Conservation (phyloP, 2,113 vertebrate species). For the Sorex araneus region DNA sequence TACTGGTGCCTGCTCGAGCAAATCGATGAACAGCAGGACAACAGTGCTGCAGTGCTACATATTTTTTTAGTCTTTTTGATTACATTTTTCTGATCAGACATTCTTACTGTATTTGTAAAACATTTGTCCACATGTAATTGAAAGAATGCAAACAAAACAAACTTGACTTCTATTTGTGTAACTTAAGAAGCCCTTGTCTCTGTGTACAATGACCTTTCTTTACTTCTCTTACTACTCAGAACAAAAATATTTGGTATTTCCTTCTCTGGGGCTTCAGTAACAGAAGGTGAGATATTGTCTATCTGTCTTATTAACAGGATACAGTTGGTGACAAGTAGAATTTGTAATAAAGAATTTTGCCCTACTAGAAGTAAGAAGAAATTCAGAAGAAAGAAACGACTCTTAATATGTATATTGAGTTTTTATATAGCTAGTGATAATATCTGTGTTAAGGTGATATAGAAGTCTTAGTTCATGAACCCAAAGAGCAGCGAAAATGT, state of each 20-base stretch:
- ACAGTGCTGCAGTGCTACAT: too few species aligned
- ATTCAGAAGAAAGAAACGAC: background rate
- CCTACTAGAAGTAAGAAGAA: background rate
- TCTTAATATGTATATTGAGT: background rate
- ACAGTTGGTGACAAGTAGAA: background rate
- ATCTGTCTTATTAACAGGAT: background rate
- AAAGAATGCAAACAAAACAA: slow-evolving; percentile 44
- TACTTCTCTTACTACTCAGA: background rate
- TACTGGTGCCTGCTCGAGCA: too few species aligned
- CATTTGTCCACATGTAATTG: background rate
- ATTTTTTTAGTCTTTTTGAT: slow-evolving; percentile 39
- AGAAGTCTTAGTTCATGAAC: slow-evolving; percentile 15
- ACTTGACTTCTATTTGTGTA: background rate
- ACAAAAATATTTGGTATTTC: background rate
- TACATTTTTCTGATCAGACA: background rate
- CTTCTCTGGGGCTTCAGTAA: background rate
- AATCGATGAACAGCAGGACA: too few species aligned
- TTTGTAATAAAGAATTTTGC: slow-evolving; percentile 30
- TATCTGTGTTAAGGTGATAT: background rate
- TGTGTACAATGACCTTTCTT: background rate
- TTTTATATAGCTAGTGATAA: background rate
- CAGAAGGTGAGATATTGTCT: background rate
- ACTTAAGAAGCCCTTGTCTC: background rate
- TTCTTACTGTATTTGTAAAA: slow-evolving; percentile 38
- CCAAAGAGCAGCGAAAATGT: background rate